phyloP scores from a whole-genome alignment of 2,888 invertebrate species.

The Syrista parreyssii region DNA sequence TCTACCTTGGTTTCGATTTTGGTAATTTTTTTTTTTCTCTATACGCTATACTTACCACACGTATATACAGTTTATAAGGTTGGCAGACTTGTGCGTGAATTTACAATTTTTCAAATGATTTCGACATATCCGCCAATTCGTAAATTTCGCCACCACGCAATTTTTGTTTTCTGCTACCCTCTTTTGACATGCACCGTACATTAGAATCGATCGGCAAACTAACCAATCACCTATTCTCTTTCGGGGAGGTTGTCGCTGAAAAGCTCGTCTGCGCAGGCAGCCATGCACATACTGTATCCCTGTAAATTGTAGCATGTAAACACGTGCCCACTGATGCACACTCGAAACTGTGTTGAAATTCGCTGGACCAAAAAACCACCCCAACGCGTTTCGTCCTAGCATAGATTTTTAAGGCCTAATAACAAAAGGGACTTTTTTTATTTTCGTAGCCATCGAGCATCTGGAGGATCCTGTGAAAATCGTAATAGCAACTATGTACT shows the following conservation, averaged over 20 bases:
- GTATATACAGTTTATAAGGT: background rate
- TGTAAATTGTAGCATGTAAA: background rate
- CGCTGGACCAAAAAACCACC: background rate
- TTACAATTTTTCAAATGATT: background rate
- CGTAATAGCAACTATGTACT: background rate
- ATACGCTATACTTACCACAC: background rate
- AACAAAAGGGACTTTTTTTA: background rate
- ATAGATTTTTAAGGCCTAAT: background rate
- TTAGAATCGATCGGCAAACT: background rate
- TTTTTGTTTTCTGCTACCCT: background rate
- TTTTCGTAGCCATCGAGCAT: background rate
- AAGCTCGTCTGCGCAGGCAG: background rate
- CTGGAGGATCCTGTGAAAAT: background rate
- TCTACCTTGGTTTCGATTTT: background rate
- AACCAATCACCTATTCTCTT: background rate
- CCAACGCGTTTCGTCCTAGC: background rate
- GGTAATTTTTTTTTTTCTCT: background rate
- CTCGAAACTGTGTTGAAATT: background rate
- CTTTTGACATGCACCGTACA: background rate
- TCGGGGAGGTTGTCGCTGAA: background rate
- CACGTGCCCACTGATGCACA: background rate
- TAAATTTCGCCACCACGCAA: background rate
- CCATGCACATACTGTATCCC: background rate
- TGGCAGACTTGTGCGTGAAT: background rate
- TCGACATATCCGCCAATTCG: background rate